phyloP scores from a whole-genome alignment of 2,888 invertebrate genomes.

The Habrosyne pyritoides region DNA sequence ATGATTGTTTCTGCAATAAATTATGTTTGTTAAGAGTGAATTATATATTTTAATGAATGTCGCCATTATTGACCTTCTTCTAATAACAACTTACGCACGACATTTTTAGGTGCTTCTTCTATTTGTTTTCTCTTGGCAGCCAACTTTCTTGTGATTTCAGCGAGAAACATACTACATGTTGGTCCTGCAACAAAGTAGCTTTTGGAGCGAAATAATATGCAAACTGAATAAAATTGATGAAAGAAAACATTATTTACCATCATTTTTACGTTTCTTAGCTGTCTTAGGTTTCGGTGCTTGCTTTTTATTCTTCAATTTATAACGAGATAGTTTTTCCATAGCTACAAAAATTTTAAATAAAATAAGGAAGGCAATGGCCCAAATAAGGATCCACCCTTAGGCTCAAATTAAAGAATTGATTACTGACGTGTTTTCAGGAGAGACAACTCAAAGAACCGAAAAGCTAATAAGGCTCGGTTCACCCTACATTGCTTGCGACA shows the following conservation, averaged over 20 bases:
- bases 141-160: conserved; percentile 65
- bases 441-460: neutral
- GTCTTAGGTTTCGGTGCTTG: conserved; percentile 57
- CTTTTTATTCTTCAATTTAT: conserved; percentile 68
- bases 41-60: too few relatives aligned
- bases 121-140: conserved; percentile 59
- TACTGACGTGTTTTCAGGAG: neutral
- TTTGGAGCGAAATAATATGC: neutral
- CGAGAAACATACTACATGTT: conserved; percentile 72
- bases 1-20: conserved; percentile 64
- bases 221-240: neutral
- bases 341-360: conserved; percentile 32
- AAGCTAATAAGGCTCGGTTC: neutral
- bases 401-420: neutral
- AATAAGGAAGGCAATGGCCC: conserved; percentile 10
- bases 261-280: conserved; percentile 64
- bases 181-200: conserved; percentile 48
- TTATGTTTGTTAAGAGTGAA: neutral
- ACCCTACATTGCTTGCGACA: neutral
- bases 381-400: neutral
- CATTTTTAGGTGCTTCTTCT: conserved; percentile 54
- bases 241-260: conserved; percentile 45
- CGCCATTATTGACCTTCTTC: too few relatives aligned
- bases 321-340: conserved; percentile 62
- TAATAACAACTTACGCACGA: conserved; percentile 61